Percentiles rank a stretch among this genome's conserved stretches.
These are phyloP conservation scores for Taphrorychus bicolor DNA, from an alignment of 2,888 invertebrate species.

Conservation along the genomic window DNA sequence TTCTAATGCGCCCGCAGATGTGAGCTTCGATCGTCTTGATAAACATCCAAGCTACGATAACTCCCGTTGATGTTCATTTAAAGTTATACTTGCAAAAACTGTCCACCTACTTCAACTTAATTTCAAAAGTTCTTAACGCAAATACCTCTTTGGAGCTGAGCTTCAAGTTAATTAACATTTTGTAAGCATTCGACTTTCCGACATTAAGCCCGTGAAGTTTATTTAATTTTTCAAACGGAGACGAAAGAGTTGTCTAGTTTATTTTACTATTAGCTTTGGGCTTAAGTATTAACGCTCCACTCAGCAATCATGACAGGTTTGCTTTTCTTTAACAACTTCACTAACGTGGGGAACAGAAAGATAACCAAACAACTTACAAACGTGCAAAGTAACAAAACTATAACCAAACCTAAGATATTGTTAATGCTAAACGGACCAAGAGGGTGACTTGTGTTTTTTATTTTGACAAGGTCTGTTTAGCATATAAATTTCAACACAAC, in stretches of 20 bases:
- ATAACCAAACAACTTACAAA: background rate
- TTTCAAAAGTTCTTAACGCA: background rate
- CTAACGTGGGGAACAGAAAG: too few relatives aligned
- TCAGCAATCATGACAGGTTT: too few relatives aligned
- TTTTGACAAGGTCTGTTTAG: background rate
- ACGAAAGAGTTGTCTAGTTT: background rate
- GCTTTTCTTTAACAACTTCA: too few relatives aligned
- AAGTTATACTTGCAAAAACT: background rate
- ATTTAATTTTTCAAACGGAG: background rate
- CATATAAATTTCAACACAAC: background rate
- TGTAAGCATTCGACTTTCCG: background rate
- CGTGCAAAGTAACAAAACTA: background rate
- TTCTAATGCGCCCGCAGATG: slow-evolving; percentile 22
- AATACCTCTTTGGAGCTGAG: background rate
- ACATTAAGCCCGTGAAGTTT: background rate
- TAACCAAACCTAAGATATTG: background rate
- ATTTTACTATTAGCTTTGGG: background rate
- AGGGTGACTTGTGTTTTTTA: background rate
- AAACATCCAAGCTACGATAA: background rate
- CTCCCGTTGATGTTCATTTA: background rate
- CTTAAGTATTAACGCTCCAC: too few relatives aligned
- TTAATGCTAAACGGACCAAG: background rate
- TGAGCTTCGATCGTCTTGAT: background rate
- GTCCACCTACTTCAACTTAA: background rate
- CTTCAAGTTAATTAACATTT: background rate